A percentile compares a stretch with the other conserved stretches of the same genome.
Conservation (phyloP, 2,797 vertebrate genomes). For the Pseudotriccus pelzelni region DNA sequence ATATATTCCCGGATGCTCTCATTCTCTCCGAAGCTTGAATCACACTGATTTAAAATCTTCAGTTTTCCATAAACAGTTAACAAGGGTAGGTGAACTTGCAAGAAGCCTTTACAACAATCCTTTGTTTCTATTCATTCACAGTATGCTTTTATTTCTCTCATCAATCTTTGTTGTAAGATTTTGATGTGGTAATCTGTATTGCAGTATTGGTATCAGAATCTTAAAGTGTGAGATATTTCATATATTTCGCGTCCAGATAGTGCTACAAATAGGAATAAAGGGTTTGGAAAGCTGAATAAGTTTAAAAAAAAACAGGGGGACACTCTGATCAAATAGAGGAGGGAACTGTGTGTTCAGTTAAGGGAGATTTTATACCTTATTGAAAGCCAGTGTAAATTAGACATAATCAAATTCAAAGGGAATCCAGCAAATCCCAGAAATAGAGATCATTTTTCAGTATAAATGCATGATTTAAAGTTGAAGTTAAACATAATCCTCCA, state of each 20-base stretch:
- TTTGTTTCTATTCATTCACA: background rate
- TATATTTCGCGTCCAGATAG: background rate
- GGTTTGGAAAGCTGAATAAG: background rate
- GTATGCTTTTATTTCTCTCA: background rate
- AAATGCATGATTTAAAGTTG: background rate
- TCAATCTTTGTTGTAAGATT: background rate
- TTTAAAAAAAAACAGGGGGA: background rate
- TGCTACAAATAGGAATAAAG: background rate
- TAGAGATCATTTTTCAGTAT: background rate
- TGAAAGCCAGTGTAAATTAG: background rate
- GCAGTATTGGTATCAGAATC: background rate
- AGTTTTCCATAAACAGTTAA: background rate
- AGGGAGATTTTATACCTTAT: background rate
- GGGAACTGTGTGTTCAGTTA: background rate
- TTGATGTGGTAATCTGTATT: background rate
- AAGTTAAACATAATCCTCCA: background rate
- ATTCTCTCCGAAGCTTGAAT: background rate
- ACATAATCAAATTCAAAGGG: background rate
- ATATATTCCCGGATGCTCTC: background rate
- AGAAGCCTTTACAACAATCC: background rate
- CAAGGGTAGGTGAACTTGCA: background rate
- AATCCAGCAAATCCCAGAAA: background rate
- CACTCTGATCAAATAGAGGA: background rate
- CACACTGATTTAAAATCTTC: background rate
- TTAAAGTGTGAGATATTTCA: background rate